Percentiles rank a stretch among this genome's conserved stretches.
Conservation (phyloP, 2,888 invertebrate genomes). For the Metopia argyrocephala region DNA sequence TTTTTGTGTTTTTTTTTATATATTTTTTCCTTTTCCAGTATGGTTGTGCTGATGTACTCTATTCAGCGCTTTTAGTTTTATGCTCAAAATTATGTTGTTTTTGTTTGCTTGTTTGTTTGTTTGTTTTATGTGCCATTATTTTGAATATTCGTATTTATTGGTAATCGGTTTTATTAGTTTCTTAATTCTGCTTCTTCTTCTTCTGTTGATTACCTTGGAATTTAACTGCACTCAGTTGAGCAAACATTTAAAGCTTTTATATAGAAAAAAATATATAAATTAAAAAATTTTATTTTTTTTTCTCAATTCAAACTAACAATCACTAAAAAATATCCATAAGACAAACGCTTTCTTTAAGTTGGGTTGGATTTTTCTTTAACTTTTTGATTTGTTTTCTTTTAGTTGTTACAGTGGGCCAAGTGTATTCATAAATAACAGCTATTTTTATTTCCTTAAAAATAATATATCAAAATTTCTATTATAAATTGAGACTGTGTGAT, state of each 20-base stretch:
- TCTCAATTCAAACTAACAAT: background rate
- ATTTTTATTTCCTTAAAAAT: background rate
- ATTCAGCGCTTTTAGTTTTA: no score
- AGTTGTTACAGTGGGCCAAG: constrained; percentile 30
- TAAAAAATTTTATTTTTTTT: constrained; percentile 31
- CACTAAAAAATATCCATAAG: constrained; percentile 10
- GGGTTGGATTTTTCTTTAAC: background rate
- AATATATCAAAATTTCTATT: background rate
- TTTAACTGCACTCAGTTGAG: constrained; percentile 61
- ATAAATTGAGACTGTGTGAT: no score
- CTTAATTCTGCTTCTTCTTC: background rate
- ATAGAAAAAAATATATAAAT: constrained; percentile 10
- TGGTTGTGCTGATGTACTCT: constrained; percentile 11
- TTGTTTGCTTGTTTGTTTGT: constrained; percentile 4
- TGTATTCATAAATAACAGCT: background rate
- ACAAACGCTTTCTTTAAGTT: constrained; percentile 54
- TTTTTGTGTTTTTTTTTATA: constrained; percentile 31
- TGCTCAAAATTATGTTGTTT: no score
- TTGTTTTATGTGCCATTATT: constrained; percentile 22
- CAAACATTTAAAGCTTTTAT: constrained; percentile 46
- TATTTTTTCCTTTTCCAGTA: constrained; percentile 13
- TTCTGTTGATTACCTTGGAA: constrained; percentile 65
- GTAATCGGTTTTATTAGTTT: constrained; percentile 34
- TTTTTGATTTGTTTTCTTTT: background rate
- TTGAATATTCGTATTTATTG: constrained; percentile 45